Evolutionary conservation across 1,140 invertebrate genomes (phyloP).

Genomic region (Cydia splendana): DNA sequence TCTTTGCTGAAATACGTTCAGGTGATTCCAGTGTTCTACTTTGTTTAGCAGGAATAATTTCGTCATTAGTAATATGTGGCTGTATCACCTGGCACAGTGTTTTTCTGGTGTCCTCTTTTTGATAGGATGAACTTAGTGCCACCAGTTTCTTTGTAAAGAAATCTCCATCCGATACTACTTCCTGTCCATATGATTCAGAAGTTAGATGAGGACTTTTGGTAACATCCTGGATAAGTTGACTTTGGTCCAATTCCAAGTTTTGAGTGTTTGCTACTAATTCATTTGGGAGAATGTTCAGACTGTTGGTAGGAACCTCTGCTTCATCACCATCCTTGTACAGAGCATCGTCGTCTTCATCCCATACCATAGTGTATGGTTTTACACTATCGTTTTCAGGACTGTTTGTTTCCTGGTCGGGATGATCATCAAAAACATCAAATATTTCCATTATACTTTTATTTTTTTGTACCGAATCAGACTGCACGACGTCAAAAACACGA

Average conservation of each 20-base stretch:
- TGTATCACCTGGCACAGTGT: slow-evolving; percentile 1
- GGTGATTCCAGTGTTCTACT: background rate
- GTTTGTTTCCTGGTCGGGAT: slow-evolving; percentile 47
- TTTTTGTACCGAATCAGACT: slow-evolving; percentile 58
- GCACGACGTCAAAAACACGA: slow-evolving; percentile 65
- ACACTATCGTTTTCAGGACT: slow-evolving; percentile 52
- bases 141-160: background rate
- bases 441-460: slow-evolving; percentile 73
- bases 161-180: background rate
- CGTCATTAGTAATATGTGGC: background rate
- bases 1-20: slow-evolving; percentile 52
- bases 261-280: background rate
- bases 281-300: slow-evolving; percentile 38
- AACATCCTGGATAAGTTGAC: background rate
- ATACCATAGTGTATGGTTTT: slow-evolving; percentile 62
- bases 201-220: background rate
- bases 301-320: slow-evolving; percentile 41
- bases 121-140: background rate
- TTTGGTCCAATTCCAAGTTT: background rate
- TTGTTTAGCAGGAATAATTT: background rate
- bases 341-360: slow-evolving; percentile 77
- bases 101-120: background rate
- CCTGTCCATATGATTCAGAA: background rate
- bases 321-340: slow-evolving; percentile 68
- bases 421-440: slow-evolving; percentile 54